Evolutionary conservation across 2,113 vertebrate species (phyloP).

Genomic region (Percina caprodes): DNA sequence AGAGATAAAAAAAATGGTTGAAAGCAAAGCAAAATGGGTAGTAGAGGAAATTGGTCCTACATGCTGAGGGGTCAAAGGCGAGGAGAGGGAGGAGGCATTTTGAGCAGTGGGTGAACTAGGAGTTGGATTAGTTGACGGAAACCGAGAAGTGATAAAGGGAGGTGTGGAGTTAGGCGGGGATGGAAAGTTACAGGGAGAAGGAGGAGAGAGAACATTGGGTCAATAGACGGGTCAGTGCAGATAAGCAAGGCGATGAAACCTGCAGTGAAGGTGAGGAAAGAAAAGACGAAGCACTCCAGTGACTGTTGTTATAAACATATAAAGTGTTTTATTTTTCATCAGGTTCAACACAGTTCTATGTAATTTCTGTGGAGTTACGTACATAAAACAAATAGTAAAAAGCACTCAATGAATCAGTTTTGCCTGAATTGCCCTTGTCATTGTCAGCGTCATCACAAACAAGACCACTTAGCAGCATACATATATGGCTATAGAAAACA

Average conservation of each 20-base stretch:
- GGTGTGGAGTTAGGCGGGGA: constrained; percentile 9
- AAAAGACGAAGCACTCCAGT: background rate
- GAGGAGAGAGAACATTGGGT: constrained; percentile 41
- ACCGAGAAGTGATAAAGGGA: constrained; percentile 8
- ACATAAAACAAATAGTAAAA: constrained; percentile 13
- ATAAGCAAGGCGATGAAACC: constrained; percentile 28
- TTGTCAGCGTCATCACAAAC: constrained; percentile 4
- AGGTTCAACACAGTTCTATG: background rate
- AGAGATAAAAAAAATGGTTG: constrained; percentile 17
- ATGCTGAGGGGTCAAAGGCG: constrained; percentile 30
- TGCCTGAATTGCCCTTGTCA: background rate
- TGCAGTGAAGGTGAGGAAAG: constrained; percentile 28
- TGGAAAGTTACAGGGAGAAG: constrained; percentile 16
- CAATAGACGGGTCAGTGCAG: constrained; percentile 36
- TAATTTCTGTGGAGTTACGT: background rate
- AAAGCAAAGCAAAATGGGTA: constrained; percentile 17
- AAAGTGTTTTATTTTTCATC: background rate
- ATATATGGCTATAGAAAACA: background rate
- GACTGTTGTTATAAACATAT: background rate
- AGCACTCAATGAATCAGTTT: background rate
- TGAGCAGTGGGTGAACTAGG: background rate
- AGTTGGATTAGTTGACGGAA: constrained; percentile 25
- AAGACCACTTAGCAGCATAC: background rate
- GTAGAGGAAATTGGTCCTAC: constrained; percentile 11
- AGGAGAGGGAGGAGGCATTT: background rate